phyloP scores from a whole-genome alignment of 2,888 invertebrate genomes.

The Deilephila porcellus region DNA sequence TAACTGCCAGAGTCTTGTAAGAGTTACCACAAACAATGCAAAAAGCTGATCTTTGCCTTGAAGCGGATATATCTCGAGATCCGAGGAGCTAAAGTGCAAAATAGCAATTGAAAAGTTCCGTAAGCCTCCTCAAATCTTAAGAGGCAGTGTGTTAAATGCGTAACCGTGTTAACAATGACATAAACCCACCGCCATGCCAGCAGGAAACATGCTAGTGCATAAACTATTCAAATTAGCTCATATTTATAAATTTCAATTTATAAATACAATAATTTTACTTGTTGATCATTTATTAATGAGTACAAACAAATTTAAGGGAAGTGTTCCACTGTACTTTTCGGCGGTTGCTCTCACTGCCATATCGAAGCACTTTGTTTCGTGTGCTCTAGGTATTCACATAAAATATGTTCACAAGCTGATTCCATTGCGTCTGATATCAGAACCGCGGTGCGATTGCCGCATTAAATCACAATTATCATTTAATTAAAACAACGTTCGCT shows the following conservation, averaged over 20 bases:
- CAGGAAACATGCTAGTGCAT: slow-evolving; percentile 69
- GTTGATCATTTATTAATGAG: slow-evolving; percentile 5
- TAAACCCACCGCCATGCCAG: slow-evolving; percentile 82
- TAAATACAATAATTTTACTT: slow-evolving; percentile 16
- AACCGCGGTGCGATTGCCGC: too few relatives aligned
- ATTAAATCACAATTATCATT: too few relatives aligned
- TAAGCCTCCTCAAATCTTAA: slow-evolving; percentile 58
- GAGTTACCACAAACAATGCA: slow-evolving; percentile 50
- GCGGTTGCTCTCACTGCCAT: too few relatives aligned
- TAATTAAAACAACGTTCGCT: too few relatives aligned
- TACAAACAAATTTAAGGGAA: slow-evolving; percentile 12
- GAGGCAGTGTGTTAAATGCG: slow-evolving; percentile 63
- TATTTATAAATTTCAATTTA: slow-evolving; percentile 8
- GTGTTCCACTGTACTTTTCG: too few relatives aligned
- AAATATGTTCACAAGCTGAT: too few relatives aligned
- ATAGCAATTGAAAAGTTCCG: slow-evolving; percentile 13
- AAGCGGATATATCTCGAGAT: slow-evolving; percentile 46
- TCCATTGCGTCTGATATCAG: too few relatives aligned
- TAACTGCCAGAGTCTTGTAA: slow-evolving; percentile 41
- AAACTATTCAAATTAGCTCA: slow-evolving; percentile 35
- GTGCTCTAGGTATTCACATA: too few relatives aligned
- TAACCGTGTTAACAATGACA: slow-evolving; percentile 73
- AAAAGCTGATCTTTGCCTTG: slow-evolving; percentile 42
- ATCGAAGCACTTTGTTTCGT: too few relatives aligned
- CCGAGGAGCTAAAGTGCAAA: slow-evolving; percentile 49